Percentiles rank a stretch among this genome's conserved stretches.
Evolutionary conservation across 1,140 invertebrate species (phyloP).

Genomic region (Scaptomyza graminum): DNA sequence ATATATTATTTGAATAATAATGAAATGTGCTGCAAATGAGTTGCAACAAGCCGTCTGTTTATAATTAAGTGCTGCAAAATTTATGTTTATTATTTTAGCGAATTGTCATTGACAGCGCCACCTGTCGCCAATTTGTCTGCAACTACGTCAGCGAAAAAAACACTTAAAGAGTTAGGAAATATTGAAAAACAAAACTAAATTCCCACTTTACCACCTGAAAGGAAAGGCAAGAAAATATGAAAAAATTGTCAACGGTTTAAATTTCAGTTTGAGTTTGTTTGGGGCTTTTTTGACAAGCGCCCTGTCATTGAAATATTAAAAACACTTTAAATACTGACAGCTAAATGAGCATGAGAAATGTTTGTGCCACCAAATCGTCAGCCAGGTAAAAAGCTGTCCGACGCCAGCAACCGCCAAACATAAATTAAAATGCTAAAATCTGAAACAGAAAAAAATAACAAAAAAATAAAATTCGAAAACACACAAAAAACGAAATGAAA

Average conservation of each 20-base stretch:
- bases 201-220: slow-evolving; percentile 19
- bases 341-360: slow-evolving; percentile 52
- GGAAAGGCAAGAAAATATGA: slow-evolving; percentile 33
- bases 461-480: slow-evolving; percentile 20
- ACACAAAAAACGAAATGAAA: slow-evolving; percentile 25
- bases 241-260: slow-evolving; percentile 62
- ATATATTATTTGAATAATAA: slow-evolving; percentile 76
- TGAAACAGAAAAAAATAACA: slow-evolving; percentile 11
- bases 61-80: slow-evolving; percentile 79
- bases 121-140: slow-evolving; percentile 73
- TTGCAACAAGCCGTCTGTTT: slow-evolving; percentile 64
- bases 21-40: slow-evolving; percentile 69
- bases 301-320: slow-evolving; percentile 81
- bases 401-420: slow-evolving; percentile 36
- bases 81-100: slow-evolving; percentile 57
- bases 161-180: not conserved
- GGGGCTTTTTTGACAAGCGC: slow-evolving; percentile 61
- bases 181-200: slow-evolving; percentile 34
- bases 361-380: slow-evolving; percentile 10
- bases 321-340: slow-evolving; percentile 72
- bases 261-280: slow-evolving; percentile 45
- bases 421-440: slow-evolving; percentile 69
- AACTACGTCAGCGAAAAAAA: slow-evolving; percentile 67
- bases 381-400: slow-evolving; percentile 47
- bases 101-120: slow-evolving; percentile 63